Evolutionary conservation across 2,113 vertebrate species (phyloP).

Genomic region (Sphaerodactylus townsendi): DNA sequence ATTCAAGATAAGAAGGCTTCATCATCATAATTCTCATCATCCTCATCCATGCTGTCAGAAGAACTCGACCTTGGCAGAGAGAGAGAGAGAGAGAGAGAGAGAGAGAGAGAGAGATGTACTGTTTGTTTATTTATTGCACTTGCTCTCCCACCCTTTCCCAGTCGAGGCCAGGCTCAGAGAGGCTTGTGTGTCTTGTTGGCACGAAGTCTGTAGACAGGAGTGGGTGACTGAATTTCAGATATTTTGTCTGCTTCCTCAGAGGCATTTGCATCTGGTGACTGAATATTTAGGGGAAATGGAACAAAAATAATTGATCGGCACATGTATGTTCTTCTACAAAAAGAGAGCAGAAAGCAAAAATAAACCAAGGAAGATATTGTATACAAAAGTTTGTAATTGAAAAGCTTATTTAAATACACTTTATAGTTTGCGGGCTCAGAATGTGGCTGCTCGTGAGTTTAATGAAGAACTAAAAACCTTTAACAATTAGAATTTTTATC

Average conservation of each 20-base stretch:
- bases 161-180: no score
- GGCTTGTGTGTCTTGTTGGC: no score
- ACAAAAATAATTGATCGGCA: not conserved
- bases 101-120: not conserved
- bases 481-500: no score
- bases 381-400: not conserved
- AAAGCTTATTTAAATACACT: not conserved
- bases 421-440: not conserved
- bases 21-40: no score
- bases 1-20: no score
- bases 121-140: no score
- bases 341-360: not conserved
- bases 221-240: not conserved
- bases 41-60: not conserved
- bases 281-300: not conserved
- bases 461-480: constrained; percentile 24
- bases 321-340: not conserved
- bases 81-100: not conserved
- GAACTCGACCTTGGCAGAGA: not conserved
- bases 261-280: not conserved
- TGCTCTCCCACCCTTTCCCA: no score
- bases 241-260: not conserved
- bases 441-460: constrained; percentile 26
- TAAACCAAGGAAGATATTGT: not conserved
- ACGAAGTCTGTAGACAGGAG: not conserved